Conservation (phyloP, 1,140 invertebrate species). For the Venustaconcha ellipsiformis region DNA sequence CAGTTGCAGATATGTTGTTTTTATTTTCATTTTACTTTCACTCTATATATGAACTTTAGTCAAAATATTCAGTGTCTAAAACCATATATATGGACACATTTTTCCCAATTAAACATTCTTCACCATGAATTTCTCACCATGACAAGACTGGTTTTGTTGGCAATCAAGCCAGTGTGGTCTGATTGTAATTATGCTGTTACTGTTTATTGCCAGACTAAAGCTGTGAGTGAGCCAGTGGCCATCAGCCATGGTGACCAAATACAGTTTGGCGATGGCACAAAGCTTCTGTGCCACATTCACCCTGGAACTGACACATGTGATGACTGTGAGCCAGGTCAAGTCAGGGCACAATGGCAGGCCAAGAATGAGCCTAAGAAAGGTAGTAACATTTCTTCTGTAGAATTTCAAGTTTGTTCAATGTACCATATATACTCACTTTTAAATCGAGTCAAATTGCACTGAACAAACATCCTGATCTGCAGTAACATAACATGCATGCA, state of each 20-base stretch:
- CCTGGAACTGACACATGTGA: slow-evolving; percentile 86
- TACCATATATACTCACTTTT: too few species aligned
- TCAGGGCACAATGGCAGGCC: slow-evolving; percentile 65
- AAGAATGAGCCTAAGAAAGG: slow-evolving; percentile 17
- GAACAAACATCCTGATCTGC: too few species aligned
- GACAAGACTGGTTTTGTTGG: not conserved
- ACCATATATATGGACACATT: not conserved
- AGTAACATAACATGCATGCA: too few species aligned
- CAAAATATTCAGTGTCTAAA: not conserved
- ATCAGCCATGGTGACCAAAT: slow-evolving; percentile 81
- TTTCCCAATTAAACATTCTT: not conserved
- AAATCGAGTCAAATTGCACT: too few species aligned
- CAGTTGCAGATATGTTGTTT: too few species aligned
- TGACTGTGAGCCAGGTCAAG: slow-evolving; percentile 87
- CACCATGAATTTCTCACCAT: not conserved
- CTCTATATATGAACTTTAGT: not conserved
- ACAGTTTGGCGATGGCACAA: slow-evolving; percentile 76
- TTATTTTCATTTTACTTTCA: too few species aligned
- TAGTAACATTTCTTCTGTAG: not conserved
- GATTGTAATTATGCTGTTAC: not conserved
- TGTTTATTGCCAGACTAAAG: slow-evolving; percentile 72
- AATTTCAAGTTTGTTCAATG: too few species aligned
- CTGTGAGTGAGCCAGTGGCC: slow-evolving; percentile 74
- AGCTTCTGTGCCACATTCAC: slow-evolving; percentile 88
- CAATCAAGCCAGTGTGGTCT: too few species aligned